Base-by-base conservation (phyloP, 64 coral and sea anemone genomes). In the Montipora efflorescens region DNA sequence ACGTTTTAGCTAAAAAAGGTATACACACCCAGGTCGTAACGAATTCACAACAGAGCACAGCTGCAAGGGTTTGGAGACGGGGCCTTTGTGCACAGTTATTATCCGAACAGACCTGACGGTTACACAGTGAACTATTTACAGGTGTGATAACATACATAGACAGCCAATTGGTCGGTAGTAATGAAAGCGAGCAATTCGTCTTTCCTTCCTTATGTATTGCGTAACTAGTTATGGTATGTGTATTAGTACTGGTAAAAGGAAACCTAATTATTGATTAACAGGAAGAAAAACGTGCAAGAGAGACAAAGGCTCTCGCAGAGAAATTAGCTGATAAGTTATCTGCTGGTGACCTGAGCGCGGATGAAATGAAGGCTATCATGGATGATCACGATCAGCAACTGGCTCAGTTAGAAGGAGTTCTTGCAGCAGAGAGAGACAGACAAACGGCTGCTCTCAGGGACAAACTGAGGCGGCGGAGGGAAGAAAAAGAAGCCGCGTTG, bases 401-500 rank as follows among this genome's bases (percentile, higher is more conserved):
- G 11, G 82, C 91, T 6, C 75, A 91, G 11, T 92, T 96, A 22
- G 97, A 95, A 76, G 81, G 88, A 23, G 62, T 83, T 19, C 69
- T 99, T 13, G 94, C 91, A 15, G 57, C 92, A 0, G 95, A 96
- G 16, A 99, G 96, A 80, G 92, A 99, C 48, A 91, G 79, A 58
- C 95, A 99, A 47, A 75, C 96, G 78, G 89, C 92, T 48, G 87
- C 89, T 0, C 52, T 99, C 50, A 89, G 92, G 49, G 97, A 99
- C 3, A 99, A 95, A 88, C 84, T 96, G 82, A 90, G 84, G 73
- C 69, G 73, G 59, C 76, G 94, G 74, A 91, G 97, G 76, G 94
- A 99, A 80, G 94, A 99, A 72, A 99, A 79, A 80, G 94, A 99
- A 61, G 97, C 97, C 6, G 97, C 94, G 9, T 23, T 99, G 11